Evolutionary conservation across 2,888 invertebrate genomes (phyloP).

Genomic region (Ctena decussata): DNA sequence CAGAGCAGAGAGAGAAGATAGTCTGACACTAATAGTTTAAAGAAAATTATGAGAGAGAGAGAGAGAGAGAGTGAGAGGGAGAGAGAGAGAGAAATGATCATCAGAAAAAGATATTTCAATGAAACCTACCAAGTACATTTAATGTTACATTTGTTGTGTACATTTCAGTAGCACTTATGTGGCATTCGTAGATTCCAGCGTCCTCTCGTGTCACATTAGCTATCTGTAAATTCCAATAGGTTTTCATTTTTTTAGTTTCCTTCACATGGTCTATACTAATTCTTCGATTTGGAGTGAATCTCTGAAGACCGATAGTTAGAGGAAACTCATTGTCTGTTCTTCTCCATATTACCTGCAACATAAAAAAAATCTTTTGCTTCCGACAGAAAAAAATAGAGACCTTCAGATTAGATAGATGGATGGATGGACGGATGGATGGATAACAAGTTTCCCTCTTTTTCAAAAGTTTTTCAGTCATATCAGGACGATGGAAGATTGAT

Average conservation of each 20-base stretch:
- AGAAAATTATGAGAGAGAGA: no score
- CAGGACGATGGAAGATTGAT: no score
- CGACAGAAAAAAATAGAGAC: background rate
- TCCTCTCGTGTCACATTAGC: conserved; percentile 49
- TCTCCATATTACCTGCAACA: conserved; percentile 68
- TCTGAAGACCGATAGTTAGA: conserved; percentile 57
- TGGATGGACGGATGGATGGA: no score
- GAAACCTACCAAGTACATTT: conserved; percentile 65
- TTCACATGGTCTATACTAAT: conserved; percentile 49
- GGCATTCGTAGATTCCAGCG: conserved; percentile 69
- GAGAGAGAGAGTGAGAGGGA: no score
- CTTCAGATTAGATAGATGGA: no score
- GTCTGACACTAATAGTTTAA: no score
- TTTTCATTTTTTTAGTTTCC: conserved; percentile 21
- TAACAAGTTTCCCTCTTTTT: no score
- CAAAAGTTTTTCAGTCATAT: no score
- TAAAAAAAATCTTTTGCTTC: no score
- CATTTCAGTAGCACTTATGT: conserved; percentile 61
- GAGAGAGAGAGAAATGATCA: no score
- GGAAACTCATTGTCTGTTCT: conserved; percentile 51
- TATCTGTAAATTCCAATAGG: conserved; percentile 64
- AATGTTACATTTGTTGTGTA: conserved; percentile 58
- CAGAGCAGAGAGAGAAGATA: no score
- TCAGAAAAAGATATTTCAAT: no score
- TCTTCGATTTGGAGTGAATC: conserved; percentile 57